phyloP scores from a whole-genome alignment of 2,888 invertebrate species.

The Microctonus hyperodae region DNA sequence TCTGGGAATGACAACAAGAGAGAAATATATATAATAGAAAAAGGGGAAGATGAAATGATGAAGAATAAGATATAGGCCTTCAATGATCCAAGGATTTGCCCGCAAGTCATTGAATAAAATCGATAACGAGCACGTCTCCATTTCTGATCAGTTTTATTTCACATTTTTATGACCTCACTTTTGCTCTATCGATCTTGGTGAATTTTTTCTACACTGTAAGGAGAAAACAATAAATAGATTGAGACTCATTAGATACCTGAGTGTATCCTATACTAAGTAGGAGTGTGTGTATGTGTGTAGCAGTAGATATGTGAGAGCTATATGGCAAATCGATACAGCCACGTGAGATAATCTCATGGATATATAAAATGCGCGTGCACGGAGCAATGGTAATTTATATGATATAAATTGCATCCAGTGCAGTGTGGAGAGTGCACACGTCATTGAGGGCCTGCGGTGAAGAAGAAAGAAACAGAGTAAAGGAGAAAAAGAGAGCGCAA shows the following conservation, averaged over 20 bases:
- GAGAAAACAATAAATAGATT: constrained; percentile 32
- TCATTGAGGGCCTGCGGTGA: constrained; percentile 13
- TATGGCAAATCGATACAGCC: constrained; percentile 22
- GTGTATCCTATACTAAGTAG: not conserved
- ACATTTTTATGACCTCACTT: constrained; percentile 12
- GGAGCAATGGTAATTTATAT: constrained; percentile 28
- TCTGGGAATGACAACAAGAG: constrained; percentile 9
- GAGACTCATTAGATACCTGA: constrained; percentile 27
- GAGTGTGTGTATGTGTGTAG: not conserved
- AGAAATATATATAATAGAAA: not conserved
- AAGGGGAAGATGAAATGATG: not conserved
- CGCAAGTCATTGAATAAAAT: constrained; percentile 28
- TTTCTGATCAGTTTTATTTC: constrained; percentile 22
- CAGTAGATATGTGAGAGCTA: not conserved
- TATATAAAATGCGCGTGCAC: constrained; percentile 4
- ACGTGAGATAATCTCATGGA: constrained; percentile 13
- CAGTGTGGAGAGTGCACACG: not conserved
- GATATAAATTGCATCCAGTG: constrained; percentile 38
- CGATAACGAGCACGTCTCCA: constrained; percentile 27
- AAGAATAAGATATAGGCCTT: not conserved
- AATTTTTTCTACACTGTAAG: constrained; percentile 5
- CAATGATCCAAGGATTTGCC: not conserved
- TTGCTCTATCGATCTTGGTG: constrained; percentile 18
- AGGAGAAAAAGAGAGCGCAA: not conserved
- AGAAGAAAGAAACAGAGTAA: not conserved